These are phyloP conservation scores for Microcebus murinus DNA, from an alignment of 2,113 vertebrate species.

Conservation along the genomic window DNA sequence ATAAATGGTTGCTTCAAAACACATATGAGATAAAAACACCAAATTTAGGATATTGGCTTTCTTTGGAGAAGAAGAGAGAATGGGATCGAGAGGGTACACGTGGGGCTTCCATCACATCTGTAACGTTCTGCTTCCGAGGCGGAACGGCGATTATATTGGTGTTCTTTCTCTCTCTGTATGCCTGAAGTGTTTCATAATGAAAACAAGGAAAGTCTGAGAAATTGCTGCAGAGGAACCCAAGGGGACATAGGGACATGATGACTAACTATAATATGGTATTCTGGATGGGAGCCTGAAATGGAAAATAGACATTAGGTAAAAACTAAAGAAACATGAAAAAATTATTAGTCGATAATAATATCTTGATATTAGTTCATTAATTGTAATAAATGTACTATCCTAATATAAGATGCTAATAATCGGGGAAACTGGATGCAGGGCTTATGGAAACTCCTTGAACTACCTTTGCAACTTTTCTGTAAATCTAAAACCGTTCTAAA, in stretches of 20 bases:
- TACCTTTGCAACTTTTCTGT: not conserved
- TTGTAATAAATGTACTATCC: not conserved
- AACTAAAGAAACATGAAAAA: not conserved
- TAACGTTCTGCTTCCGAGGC: not conserved
- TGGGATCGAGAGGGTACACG: not conserved
- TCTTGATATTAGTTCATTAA: not conserved
- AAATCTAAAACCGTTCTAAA: slow-evolving; percentile 37
- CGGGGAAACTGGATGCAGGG: not conserved
- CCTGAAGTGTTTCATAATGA: not conserved
- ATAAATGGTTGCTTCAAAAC: not conserved
- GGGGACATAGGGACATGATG: not conserved
- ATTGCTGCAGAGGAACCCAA: not conserved
- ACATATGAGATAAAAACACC: not conserved
- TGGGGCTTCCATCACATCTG: not conserved
- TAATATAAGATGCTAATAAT: not conserved
- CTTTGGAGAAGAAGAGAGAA: not conserved
- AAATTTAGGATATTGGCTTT: not conserved
- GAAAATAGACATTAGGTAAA: not conserved
- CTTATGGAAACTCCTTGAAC: not conserved
- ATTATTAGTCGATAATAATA: not conserved
- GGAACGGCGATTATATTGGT: not conserved
- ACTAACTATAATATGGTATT: not conserved
- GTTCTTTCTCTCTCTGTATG: not conserved
- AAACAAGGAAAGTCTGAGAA: not conserved
- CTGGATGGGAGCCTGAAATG: not conserved